A percentile compares a stretch with the other conserved stretches of the same genome.
Evolutionary conservation across 2,113 vertebrate species (phyloP).

Genomic region (Malurus cyaneus): DNA sequence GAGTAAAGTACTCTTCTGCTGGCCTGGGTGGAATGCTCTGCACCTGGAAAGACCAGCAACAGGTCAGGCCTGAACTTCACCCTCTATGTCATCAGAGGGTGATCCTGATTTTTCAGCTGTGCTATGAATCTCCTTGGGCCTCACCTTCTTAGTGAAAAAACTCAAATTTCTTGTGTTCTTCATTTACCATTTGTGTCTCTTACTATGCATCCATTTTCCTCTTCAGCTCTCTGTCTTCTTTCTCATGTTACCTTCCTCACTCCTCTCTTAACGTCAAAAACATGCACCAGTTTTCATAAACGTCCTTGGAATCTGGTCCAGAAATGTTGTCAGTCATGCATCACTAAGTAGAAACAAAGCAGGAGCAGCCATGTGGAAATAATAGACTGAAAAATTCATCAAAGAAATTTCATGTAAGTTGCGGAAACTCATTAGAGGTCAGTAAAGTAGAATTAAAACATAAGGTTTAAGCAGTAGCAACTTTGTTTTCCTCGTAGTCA

Average conservation of each 20-base stretch:
- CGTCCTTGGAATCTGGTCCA: neutral
- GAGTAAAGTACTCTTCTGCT: neutral
- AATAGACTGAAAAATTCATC: neutral
- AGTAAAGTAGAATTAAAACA: neutral
- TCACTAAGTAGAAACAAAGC: neutral
- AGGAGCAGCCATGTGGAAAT: neutral
- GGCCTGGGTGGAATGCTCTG: neutral
- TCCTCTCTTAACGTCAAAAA: neutral
- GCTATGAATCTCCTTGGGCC: neutral
- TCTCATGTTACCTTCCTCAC: neutral
- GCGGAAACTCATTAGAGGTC: neutral
- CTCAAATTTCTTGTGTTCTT: neutral
- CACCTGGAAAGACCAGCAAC: neutral
- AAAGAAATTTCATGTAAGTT: neutral
- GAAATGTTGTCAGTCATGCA: neutral
- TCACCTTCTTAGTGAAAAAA: neutral
- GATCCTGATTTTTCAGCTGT: neutral
- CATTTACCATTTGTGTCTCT: neutral
- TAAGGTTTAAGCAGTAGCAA: neutral
- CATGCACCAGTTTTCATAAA: neutral
- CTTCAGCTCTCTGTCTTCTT: neutral
- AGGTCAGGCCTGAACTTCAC: neutral
- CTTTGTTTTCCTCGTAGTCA: neutral
- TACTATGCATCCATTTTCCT: neutral
- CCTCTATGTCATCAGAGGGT: fast-evolving